Evolutionary conservation across 2,113 vertebrate genomes (phyloP).

Genomic region (Salvelinus namaycush): DNA sequence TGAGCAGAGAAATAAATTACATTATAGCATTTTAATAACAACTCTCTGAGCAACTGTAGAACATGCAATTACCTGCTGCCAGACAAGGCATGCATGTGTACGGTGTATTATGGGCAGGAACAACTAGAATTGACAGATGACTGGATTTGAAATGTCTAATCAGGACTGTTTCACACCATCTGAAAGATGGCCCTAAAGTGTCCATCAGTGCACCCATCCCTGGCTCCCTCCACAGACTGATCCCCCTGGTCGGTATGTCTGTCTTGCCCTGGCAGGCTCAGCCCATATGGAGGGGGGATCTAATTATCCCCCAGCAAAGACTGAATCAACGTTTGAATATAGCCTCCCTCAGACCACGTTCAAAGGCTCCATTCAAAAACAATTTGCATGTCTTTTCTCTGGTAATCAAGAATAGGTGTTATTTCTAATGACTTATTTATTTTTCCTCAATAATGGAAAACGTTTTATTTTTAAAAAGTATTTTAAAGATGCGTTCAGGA

Average conservation of each 20-base stretch:
- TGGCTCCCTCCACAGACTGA: constrained; percentile 58
- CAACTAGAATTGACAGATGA: constrained; percentile 27
- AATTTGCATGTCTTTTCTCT: constrained; percentile 62
- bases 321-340: constrained; percentile 81
- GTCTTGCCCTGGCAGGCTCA: constrained; percentile 60
- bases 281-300: constrained; percentile 70
- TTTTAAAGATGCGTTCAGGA: too few relatives aligned
- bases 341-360: constrained; percentile 60
- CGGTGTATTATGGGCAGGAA: not conserved
- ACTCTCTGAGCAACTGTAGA: constrained; percentile 55
- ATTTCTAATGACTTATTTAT: constrained; percentile 54
- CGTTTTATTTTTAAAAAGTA: too few relatives aligned
- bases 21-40: constrained; percentile 77
- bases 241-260: constrained; percentile 47
- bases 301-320: constrained; percentile 74
- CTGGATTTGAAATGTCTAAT: constrained; percentile 59
- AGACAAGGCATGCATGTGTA: constrained; percentile 29
- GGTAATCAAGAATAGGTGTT: constrained; percentile 73
- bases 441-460: not conserved
- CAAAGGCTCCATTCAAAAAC: constrained; percentile 62
- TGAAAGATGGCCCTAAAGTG: constrained; percentile 77
- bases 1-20: constrained; percentile 68
- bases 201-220: constrained; percentile 71
- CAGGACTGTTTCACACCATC: constrained; percentile 60
- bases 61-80: constrained; percentile 71